Conservation (phyloP, 2,888 invertebrate genomes). For the Agonopterix arenella region DNA sequence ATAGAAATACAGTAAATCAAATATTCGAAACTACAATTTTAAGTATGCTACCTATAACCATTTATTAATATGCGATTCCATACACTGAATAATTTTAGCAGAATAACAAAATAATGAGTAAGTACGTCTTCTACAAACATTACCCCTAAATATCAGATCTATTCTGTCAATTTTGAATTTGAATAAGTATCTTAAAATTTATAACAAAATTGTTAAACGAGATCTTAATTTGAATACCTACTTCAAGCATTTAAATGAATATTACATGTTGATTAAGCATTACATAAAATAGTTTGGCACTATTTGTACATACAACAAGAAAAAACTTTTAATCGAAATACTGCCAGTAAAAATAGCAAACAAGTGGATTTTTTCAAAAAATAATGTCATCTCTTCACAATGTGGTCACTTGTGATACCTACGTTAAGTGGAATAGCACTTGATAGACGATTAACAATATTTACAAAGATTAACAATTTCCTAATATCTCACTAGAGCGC, state of each 20-base stretch:
- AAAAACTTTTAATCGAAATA: constrained; percentile 39
- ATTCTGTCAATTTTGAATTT: constrained; percentile 18
- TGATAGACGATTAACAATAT: constrained; percentile 61
- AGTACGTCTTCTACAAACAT: constrained; percentile 18
- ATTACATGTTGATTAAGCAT: neutral
- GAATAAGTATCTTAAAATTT: constrained; percentile 17
- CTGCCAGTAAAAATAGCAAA: constrained; percentile 38
- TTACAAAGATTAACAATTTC: constrained; percentile 62
- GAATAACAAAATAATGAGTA: constrained; percentile 10
- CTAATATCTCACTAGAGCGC: constrained; percentile 38
- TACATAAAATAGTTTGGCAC: constrained; percentile 63
- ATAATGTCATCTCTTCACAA: constrained; percentile 51
- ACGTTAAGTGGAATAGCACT: constrained; percentile 50
- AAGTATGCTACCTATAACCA: constrained; percentile 1
- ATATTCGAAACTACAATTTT: constrained; percentile 1
- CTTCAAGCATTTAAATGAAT: no score
- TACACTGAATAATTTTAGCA: constrained; percentile 21
- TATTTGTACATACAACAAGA: constrained; percentile 37
- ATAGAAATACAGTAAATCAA: constrained; percentile 13
- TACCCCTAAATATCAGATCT: constrained; percentile 24
- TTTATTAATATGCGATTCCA: constrained; percentile 9
- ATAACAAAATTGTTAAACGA: constrained; percentile 20
- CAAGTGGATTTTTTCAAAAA: constrained; percentile 40
- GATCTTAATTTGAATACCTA: constrained; percentile 20
- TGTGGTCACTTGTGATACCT: constrained; percentile 18